Evolutionary conservation across 2,888 invertebrate genomes (phyloP), one percentile per base, ranked within the genome.

Genomic region (Athetis lepigone): DNA sequence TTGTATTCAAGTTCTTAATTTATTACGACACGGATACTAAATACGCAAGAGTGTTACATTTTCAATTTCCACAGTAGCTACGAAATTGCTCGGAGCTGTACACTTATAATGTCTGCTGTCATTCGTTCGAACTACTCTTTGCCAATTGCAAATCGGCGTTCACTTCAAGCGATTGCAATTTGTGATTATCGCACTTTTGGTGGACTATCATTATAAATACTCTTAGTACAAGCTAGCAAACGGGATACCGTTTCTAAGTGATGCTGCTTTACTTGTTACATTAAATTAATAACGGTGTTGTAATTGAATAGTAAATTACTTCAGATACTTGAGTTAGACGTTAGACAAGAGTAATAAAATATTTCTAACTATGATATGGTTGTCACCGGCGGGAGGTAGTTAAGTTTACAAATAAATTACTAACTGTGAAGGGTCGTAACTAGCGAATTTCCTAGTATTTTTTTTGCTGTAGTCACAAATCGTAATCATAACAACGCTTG

Each of bases 301-400:
- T 62, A 71, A 71, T 75, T 63, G 47, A 64, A 75, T 69, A 69
- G 58, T 71, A 70, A 73, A 61, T 61, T 54, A 57, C 43, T 19
- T 18, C 9, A 51, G 33, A 51, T 54, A 37, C 21, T 18, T 29
- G 8, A 40, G 33, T 25, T 60, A 46, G 47, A 40, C n/a, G 29
- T 39, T 27, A 27, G 21, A 45, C 25, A 51, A 33, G 8, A 33
- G 36, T 27, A 33, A 47, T 40, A 29, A 46, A 42, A 23, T 46
- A 25, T 57, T 18, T 37, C 7, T 18, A 52, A 37, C 11, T 16
- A 39, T 39, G 29, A 67, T 54, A 36, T 19, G 29, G 45, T 39
- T 45, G 49, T 49, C 52, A 36, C 4, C 1, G 16, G 6, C 18
- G 9, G n/a, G 18, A 19, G 18, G 18, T 13, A 45, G 11, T 2